Evolutionary conservation across 2,888 invertebrate species (phyloP).

Genomic region (Koerneria pararmatus): DNA sequence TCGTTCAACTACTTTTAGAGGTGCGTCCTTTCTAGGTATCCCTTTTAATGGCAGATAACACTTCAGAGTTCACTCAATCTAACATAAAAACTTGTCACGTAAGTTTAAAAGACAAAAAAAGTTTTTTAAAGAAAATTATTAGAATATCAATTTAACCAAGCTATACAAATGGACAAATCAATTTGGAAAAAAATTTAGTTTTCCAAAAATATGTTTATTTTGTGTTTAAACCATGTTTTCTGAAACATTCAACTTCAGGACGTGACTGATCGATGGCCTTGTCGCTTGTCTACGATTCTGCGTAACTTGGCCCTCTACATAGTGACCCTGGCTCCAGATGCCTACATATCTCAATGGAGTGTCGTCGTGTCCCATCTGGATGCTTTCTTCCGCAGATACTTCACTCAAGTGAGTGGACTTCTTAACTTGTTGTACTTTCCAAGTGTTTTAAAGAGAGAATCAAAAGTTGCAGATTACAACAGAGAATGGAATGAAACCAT

Average conservation of each 20-base stretch:
- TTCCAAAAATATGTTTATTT: not conserved
- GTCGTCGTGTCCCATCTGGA: conserved; percentile 82
- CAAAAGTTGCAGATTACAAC: conserved; percentile 30
- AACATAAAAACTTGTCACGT: too few relatives aligned
- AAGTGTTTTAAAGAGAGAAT: not conserved
- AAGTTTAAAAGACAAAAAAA: too few relatives aligned
- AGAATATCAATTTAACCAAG: too few relatives aligned
- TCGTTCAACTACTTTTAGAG: conserved; percentile 83
- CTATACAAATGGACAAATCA: too few relatives aligned
- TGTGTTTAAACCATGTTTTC: conserved; percentile 11
- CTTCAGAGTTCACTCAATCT: too few relatives aligned
- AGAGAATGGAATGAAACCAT: conserved; percentile 32
- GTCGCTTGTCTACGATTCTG: conserved; percentile 76
- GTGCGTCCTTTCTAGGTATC: conserved; percentile 64
- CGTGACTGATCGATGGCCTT: conserved; percentile 74
- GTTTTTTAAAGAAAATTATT: too few relatives aligned
- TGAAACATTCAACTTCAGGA: conserved; percentile 64
- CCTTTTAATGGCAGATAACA: too few relatives aligned
- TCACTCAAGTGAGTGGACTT: conserved; percentile 41
- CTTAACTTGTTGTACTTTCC: not conserved
- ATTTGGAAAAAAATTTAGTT: too few relatives aligned
- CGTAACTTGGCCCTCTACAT: conserved; percentile 89
- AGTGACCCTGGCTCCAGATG: conserved; percentile 79
- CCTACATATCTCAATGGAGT: conserved; percentile 74
- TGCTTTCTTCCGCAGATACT: conserved; percentile 71